phyloP scores from a whole-genome alignment of 2,113 vertebrate species.

The Platycercus adscitus region DNA sequence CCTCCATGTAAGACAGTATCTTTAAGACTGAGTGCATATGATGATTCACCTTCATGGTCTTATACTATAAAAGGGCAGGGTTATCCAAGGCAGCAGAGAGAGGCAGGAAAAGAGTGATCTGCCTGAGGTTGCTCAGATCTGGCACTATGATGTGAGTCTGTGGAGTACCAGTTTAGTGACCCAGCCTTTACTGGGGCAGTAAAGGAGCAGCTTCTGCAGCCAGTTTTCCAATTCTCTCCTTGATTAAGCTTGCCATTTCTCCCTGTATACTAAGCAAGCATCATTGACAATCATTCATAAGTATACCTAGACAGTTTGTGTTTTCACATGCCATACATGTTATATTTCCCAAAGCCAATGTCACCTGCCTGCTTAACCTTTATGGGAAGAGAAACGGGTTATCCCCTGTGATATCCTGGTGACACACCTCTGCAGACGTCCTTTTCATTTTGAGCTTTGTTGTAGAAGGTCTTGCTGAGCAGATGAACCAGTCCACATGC shows the following conservation, averaged over 20 bases:
- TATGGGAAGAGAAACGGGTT: not conserved
- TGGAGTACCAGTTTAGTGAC: not conserved
- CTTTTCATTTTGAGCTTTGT: not conserved
- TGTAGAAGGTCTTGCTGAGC: not conserved
- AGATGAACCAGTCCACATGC: not conserved
- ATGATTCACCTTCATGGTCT: not conserved
- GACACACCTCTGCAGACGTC: not conserved
- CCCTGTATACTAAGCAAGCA: not conserved
- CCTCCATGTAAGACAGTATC: not conserved
- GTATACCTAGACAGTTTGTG: not conserved
- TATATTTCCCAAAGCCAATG: not conserved
- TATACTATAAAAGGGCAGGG: not conserved
- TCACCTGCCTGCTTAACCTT: not conserved
- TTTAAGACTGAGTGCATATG: not conserved
- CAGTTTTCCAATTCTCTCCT: not conserved
- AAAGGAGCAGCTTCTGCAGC: not conserved
- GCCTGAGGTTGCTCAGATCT: not conserved
- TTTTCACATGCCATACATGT: not conserved
- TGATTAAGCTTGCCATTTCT: fast-evolving
- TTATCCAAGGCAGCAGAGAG: not conserved
- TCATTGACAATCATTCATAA: not conserved
- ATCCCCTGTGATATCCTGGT: not conserved
- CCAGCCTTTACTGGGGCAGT: not conserved
- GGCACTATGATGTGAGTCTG: not conserved
- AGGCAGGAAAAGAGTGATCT: not conserved